phyloP scores from a whole-genome alignment of 2,797 vertebrate species.

The Channa striata region DNA sequence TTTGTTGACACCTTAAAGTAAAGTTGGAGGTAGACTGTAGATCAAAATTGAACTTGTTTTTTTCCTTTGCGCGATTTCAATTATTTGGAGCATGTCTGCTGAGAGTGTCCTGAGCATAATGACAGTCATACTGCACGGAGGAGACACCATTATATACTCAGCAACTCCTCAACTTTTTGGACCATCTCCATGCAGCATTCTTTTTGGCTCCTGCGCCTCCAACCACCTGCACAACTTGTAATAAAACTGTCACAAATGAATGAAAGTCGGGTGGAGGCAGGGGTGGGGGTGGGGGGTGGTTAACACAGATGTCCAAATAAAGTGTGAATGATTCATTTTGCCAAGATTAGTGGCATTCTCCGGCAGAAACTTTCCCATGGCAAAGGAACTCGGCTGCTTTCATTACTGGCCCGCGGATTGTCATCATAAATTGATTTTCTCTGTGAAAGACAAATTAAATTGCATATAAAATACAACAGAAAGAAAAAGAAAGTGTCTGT shows the following conservation, averaged over 20 bases:
- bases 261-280: conserved; percentile 71
- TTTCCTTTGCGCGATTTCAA: conserved; percentile 12
- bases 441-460: conserved; percentile 99
- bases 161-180: conserved; percentile 58
- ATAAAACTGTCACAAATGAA: conserved; percentile 90
- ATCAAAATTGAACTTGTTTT: not conserved
- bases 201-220: conserved; percentile 72
- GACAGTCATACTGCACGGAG: conserved; percentile 24
- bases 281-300: conserved; percentile 66
- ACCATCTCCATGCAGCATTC: conserved; percentile 72
- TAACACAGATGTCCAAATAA: conserved; percentile 93
- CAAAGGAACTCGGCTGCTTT: conserved; percentile 90
- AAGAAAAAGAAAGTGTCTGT: conserved; percentile 97
- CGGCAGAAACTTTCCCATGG: conserved; percentile 97
- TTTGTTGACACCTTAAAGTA: conserved; percentile 66
- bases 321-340: conserved; percentile 90
- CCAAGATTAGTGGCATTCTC: conserved; percentile 92
- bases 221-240: conserved; percentile 90
- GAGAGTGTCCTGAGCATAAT: conserved; percentile 5
- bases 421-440: conserved; percentile 99
- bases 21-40: not conserved
- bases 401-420: conserved; percentile 93
- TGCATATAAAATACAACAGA: conserved; percentile 96
- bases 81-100: conserved; percentile 13
- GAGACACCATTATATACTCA: conserved; percentile 49